Conservation (phyloP, 2,888 invertebrate genomes). For the Lepeophtheirus nordmannii region DNA sequence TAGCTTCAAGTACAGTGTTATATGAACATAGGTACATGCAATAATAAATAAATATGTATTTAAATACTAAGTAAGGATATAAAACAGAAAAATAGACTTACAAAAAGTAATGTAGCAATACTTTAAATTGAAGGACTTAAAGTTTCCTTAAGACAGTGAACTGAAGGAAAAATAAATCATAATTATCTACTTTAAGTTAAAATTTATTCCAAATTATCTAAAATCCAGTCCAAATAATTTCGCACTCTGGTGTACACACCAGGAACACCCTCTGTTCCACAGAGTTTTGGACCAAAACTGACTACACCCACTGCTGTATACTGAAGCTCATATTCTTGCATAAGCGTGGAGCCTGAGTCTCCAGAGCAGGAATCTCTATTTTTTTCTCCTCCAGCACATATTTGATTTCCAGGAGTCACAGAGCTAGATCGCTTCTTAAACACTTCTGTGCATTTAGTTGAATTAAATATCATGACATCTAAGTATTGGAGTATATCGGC, state of each 20-base stretch:
- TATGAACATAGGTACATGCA: no score
- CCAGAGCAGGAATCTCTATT: slow-evolving; percentile 19
- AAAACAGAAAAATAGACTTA: no score
- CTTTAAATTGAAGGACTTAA: no score
- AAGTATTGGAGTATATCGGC: slow-evolving; percentile 16
- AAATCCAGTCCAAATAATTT: slow-evolving; percentile 21
- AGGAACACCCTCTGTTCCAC: slow-evolving; percentile 21
- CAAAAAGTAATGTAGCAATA: no score
- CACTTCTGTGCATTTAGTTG: slow-evolving; percentile 7
- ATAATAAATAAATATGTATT: no score
- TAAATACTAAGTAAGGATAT: no score
- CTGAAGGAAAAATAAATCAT: no score
- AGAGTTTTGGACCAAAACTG: slow-evolving; percentile 20
- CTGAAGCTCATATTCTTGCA: slow-evolving; percentile 2
- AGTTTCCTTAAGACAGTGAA: no score
- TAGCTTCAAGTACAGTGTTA: no score
- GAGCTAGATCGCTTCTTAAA: background rate
- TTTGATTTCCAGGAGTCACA: slow-evolving; percentile 14
- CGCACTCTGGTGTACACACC: slow-evolving; percentile 18
- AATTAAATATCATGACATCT: background rate
- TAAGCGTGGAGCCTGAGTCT: slow-evolving; percentile 19
- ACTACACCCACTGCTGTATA: slow-evolving; percentile 12
- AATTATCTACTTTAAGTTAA: background rate
- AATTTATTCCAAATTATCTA: slow-evolving; percentile 1
- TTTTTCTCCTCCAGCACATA: slow-evolving; percentile 19